phyloP scores from a whole-genome alignment of 2,797 vertebrate species.

The Propithecus deckenii region DNA sequence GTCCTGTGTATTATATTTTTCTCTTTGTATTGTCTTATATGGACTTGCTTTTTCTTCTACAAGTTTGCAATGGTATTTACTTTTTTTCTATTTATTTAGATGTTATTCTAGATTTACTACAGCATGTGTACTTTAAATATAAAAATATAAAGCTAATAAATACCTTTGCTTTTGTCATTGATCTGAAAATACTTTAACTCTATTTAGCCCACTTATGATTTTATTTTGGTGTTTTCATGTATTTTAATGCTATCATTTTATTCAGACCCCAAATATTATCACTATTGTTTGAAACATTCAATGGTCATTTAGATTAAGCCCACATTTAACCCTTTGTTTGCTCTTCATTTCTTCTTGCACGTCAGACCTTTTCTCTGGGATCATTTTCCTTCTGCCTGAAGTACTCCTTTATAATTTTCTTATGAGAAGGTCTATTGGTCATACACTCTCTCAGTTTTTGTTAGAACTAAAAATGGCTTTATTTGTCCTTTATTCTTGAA shows the following conservation, averaged over 20 bases:
- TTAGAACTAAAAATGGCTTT: neutral
- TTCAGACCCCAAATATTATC: neutral
- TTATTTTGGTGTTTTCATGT: neutral
- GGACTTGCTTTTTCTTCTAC: neutral
- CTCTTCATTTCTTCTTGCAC: neutral
- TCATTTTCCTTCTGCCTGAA: neutral
- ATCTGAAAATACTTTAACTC: neutral
- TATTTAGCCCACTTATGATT: neutral
- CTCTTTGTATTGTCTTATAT: neutral
- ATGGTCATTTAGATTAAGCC: neutral
- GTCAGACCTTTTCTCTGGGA: neutral
- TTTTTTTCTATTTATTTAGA: conserved; percentile 18
- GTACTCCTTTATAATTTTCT: neutral
- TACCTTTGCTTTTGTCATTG: neutral
- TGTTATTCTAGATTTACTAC: neutral
- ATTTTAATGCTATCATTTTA: neutral
- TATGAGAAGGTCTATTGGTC: neutral
- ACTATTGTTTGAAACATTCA: neutral
- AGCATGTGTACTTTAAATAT: neutral
- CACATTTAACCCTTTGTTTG: neutral
- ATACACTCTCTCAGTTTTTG: neutral
- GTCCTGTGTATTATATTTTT: neutral
- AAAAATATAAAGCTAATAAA: neutral
- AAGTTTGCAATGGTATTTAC: neutral
- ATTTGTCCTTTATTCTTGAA: neutral